A percentile compares a stretch with the other conserved stretches of the same genome.
These are phyloP conservation scores for Choreutis nemorana DNA, from an alignment of 2,888 invertebrate species.

Conservation along the genomic window DNA sequence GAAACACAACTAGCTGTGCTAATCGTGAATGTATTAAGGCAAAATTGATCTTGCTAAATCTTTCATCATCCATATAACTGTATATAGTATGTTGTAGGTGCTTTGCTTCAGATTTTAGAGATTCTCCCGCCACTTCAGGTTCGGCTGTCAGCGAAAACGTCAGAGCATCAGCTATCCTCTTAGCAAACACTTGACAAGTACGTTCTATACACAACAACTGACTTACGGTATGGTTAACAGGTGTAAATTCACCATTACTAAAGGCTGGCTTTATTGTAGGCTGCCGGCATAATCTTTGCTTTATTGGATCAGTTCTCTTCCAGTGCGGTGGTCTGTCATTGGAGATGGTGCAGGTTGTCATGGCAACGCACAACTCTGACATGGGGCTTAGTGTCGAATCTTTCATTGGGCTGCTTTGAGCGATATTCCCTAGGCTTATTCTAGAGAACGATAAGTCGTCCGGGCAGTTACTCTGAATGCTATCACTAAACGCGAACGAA, in stretches of 20 bases:
- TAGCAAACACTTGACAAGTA: slow-evolving; percentile 71
- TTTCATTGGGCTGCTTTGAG: slow-evolving; percentile 21
- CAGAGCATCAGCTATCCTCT: slow-evolving; percentile 71
- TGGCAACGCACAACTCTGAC: slow-evolving; percentile 65
- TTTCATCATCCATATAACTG: slow-evolving; percentile 73
- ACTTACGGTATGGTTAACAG: slow-evolving; percentile 43
- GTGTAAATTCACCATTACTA: slow-evolving; percentile 30
- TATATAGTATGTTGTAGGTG: slow-evolving; percentile 73
- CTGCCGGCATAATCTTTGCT: slow-evolving; percentile 39
- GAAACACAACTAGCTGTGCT: slow-evolving; percentile 69
- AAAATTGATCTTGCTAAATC: slow-evolving; percentile 72
- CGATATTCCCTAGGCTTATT: slow-evolving; percentile 27
- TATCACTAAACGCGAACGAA: slow-evolving; percentile 41
- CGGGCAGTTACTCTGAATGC: slow-evolving; percentile 26
- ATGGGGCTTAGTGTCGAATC: slow-evolving; percentile 57
- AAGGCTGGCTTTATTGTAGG: slow-evolving; percentile 21
- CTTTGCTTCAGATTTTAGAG: slow-evolving; percentile 72
- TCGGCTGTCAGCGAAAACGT: slow-evolving; percentile 64
- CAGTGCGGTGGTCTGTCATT: slow-evolving; percentile 37
- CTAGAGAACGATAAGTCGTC: slow-evolving; percentile 39
- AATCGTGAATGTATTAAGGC: slow-evolving; percentile 71
- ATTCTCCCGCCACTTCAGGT: slow-evolving; percentile 62
- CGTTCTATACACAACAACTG: slow-evolving; percentile 49
- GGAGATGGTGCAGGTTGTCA: slow-evolving; percentile 62
- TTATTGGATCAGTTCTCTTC: slow-evolving; percentile 38